Base-by-base conservation (phyloP, 2,113 vertebrate species). In the Takifugu flavidus region DNA sequence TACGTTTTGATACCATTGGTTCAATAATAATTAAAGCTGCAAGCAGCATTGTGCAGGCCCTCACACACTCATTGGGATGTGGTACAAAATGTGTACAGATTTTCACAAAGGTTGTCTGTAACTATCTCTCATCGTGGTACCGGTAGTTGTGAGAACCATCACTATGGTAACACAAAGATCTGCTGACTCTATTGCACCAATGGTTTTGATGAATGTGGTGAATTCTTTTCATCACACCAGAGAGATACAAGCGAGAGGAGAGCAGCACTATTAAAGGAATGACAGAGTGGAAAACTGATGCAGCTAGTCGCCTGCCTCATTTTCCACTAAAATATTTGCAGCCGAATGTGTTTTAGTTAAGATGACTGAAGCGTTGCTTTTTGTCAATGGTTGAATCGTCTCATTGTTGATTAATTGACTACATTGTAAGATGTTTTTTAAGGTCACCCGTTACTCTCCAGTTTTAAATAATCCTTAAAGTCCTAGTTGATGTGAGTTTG, bases 121-220 rank as follows among this genome's bases (percentile, higher is more conserved):
- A 62, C 59, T 77, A 59, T 62, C 75, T 63, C 31, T 69, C 50
- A 25, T 6, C 75, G 73, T 78, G 56, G 51, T 73, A 65, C 70
- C 14, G 49, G 64, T 59, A 75, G 63, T 75, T 78, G 62, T 75
- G 63, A 76, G 7, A 80, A 62, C 66, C 71, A 82, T 89, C 82
- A 54, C 86, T 87, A 87, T 87, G 85, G 86, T 72, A 87, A 89
- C 88, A 31, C 59, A 13, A 75, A 63, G 64, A 79, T 77, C 75
- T 82, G 85, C 83, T 88, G 80, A 87, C 82, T 82, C 67, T 74
- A 72, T 83, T 57, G 72, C 72, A 51, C 75, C 62, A 82, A 11
- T 39, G 79, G 86, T 85, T 86, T 81, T 86, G 85, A 86, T 82
- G 80, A 86, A 84, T 76, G 79, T 67, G 70, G 76, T 70, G 82